These are phyloP conservation scores for Drepana falcataria DNA, from an alignment of 2,888 invertebrate genomes.

Conservation along the genomic window DNA sequence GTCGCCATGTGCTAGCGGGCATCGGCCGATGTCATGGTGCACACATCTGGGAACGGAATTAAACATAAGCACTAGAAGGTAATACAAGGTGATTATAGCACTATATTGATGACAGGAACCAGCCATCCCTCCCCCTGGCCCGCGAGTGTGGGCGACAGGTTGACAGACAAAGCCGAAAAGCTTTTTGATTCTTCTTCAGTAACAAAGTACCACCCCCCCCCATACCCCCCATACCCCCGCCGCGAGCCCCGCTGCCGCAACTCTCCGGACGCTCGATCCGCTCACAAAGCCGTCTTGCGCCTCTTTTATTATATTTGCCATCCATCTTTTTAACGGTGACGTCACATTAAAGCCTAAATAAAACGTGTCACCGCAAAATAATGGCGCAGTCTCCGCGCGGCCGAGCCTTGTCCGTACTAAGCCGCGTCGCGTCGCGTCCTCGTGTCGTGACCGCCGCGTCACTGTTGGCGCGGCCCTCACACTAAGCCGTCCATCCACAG, in stretches of 20 bases:
- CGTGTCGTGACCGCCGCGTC: too few relatives aligned
- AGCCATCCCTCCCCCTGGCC: too few relatives aligned
- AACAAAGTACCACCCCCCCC: slow-evolving; percentile 31
- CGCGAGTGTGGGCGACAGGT: too few relatives aligned
- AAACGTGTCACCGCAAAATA: slow-evolving; percentile 37
- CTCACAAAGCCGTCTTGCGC: slow-evolving; percentile 38
- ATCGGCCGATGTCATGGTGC: too few relatives aligned
- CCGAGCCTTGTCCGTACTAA: not conserved
- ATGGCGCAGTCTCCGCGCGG: slow-evolving; percentile 28
- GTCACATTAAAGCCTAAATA: slow-evolving; percentile 47
- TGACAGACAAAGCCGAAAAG: slow-evolving; percentile 25
- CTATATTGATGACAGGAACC: too few relatives aligned
- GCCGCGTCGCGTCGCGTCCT: not conserved
- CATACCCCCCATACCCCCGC: slow-evolving; percentile 7
- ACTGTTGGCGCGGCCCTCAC: too few relatives aligned
- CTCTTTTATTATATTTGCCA: slow-evolving; percentile 45
- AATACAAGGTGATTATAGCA: too few relatives aligned
- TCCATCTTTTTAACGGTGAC: slow-evolving; percentile 45
- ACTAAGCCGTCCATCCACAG: too few relatives aligned
- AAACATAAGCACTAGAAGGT: too few relatives aligned
- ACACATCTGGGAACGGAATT: too few relatives aligned
- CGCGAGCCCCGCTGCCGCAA: slow-evolving; percentile 7
- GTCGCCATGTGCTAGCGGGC: too few relatives aligned
- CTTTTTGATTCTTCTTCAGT: slow-evolving; percentile 24
- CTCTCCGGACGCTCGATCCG: slow-evolving; percentile 4